Base-by-base conservation (phyloP, 2,797 vertebrate species). In the Anguilla pacifica region DNA sequence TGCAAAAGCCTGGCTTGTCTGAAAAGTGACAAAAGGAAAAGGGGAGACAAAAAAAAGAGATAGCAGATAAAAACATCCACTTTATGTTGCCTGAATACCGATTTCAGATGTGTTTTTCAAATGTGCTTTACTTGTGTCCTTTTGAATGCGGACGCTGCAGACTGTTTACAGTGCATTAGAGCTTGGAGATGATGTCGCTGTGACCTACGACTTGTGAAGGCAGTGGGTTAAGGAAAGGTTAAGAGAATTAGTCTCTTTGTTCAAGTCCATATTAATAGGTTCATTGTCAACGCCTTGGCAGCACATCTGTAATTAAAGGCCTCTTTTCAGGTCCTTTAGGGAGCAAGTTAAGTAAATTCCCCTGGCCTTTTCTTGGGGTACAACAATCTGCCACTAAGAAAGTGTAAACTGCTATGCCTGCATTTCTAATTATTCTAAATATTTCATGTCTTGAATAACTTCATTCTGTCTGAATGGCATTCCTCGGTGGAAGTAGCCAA, bases 191-290 rank as follows among this genome's bases (percentile, higher is more conserved):
- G 92, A 94, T 90, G 88, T 91, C 88, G 89, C 89, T 85, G 1
- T 93, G 93, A 95, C 93, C 92, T 93, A 88, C 53, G 93, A 92
- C 90, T 83, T 90, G 91, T 91, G 91, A 88, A 92, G 93, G 89
- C 89, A 91, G 92, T 87, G 90, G 88, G 87, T 88, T 89, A 91
- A 88, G 88, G 86, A 92, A 95, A 96, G 93, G 91, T 96, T 94
- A 95, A 92, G 89, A 93, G 93, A 95, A 95, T 95, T 93, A 93
- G 93, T 92, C 89, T 93, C 93, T 89, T 94, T 92, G 92, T 92
- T 91, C 90, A 89, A 91, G 88, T 91, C 88, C 90, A 87, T 91
- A 92, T 95, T 96, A 95, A 95, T 91, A 92, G 93, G 91, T 94
- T 92, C 91, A 92, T 94, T 94, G 94, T 94, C 88, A 88, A 61